Evolutionary conservation across 1,140 invertebrate species (phyloP).

Genomic region (Catajapyx aquilonaris): DNA sequence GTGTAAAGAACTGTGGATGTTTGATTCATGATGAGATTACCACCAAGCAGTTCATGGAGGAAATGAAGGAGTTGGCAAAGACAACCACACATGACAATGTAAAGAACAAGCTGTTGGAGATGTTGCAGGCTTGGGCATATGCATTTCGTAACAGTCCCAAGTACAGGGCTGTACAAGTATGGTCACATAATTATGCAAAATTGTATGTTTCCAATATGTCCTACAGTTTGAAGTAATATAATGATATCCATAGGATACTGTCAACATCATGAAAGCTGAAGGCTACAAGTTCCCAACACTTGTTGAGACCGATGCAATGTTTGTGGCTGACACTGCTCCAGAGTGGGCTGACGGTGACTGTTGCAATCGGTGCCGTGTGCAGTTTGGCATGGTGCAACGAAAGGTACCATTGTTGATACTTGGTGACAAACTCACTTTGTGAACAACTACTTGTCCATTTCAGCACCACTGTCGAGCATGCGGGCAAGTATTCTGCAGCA

Average conservation of each 20-base stretch:
- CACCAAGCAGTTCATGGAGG: slow-evolving; percentile 84
- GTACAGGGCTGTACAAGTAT: slow-evolving; percentile 66
- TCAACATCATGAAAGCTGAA: slow-evolving; percentile 84
- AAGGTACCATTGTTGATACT: slow-evolving; percentile 39
- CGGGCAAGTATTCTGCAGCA: slow-evolving; percentile 89
- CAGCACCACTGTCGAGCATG: slow-evolving; percentile 93
- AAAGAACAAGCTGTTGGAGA: slow-evolving; percentile 69
- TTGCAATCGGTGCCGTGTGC: slow-evolving; percentile 75
- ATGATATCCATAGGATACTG: slow-evolving; percentile 67
- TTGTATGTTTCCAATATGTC: no score
- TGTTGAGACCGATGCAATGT: slow-evolving; percentile 97
- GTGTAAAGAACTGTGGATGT: slow-evolving; percentile 93
- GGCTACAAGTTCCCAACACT: slow-evolving; percentile 79
- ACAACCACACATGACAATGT: slow-evolving; percentile 64
- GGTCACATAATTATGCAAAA: no score
- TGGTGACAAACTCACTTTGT: no score
- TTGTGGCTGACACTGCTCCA: slow-evolving; percentile 84
- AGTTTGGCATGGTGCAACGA: slow-evolving; percentile 61
- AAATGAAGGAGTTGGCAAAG: slow-evolving; percentile 66
- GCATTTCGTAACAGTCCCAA: slow-evolving; percentile 81
- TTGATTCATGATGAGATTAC: slow-evolving; percentile 83
- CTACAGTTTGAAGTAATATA: no score
- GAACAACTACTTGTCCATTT: slow-evolving; percentile 17
- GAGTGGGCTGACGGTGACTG: slow-evolving; percentile 91
- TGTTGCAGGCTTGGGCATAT: slow-evolving; percentile 92